These are phyloP conservation scores for Folsomia candida DNA, from an alignment of 2,888 invertebrate genomes.

Conservation along the genomic window DNA sequence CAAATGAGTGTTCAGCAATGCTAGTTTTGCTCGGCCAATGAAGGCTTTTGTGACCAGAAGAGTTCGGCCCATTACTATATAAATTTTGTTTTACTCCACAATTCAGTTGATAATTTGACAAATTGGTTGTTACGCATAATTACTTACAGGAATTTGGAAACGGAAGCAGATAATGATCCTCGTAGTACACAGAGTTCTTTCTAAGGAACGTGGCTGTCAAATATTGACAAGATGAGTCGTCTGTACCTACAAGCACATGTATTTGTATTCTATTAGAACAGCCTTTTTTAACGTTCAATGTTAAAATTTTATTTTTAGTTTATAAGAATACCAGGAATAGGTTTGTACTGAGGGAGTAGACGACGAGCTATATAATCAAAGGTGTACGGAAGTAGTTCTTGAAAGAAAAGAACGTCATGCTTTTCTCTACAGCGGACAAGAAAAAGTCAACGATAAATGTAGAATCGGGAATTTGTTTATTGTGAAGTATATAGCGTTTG, in stretches of 20 bases:
- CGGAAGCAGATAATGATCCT: constrained; percentile 55
- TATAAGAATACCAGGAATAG: constrained; percentile 55
- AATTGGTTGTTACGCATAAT: background rate
- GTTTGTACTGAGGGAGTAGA: constrained; percentile 55
- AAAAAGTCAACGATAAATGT: background rate
- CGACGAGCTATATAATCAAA: constrained; percentile 54
- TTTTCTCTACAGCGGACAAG: constrained; percentile 55
- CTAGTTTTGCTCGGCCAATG: constrained; percentile 53
- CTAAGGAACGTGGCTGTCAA: constrained; percentile 57
- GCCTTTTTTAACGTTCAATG: no score
- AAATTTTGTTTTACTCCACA: background rate
- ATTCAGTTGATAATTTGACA: background rate
- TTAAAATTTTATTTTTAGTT: no score
- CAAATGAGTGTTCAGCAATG: constrained; percentile 61
- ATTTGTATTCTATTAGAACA: no score
- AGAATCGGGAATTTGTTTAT: no score
- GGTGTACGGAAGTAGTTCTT: constrained; percentile 59
- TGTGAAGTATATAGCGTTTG: background rate
- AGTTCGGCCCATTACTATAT: constrained; percentile 59
- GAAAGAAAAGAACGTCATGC: constrained; percentile 61
- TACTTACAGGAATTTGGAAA: constrained; percentile 54
- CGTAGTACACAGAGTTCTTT: constrained; percentile 54
- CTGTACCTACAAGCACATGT: no score
- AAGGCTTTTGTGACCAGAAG: constrained; percentile 57
- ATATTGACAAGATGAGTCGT: constrained; percentile 53